These are phyloP conservation scores for Nyctibius grandis DNA, from an alignment of 2,797 vertebrate species.

Conservation along the genomic window DNA sequence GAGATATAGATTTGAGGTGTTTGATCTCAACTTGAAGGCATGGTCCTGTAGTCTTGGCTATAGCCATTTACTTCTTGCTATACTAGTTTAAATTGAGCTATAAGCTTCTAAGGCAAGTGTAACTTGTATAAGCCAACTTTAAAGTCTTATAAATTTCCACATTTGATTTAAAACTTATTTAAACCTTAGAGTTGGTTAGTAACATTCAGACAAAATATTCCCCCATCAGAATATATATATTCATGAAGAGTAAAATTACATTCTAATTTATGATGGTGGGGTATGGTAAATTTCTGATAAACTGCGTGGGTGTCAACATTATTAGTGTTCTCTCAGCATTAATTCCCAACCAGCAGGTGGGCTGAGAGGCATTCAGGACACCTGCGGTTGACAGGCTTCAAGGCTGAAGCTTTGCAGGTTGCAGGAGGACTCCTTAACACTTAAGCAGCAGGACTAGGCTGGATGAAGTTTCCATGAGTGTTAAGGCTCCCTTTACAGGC, in stretches of 20 bases:
- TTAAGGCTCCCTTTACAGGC: neutral
- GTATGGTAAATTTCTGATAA: neutral
- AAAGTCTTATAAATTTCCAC: neutral
- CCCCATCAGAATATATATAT: neutral
- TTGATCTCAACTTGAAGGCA: neutral
- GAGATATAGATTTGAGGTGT: neutral
- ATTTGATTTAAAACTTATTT: neutral
- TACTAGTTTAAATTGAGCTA: neutral
- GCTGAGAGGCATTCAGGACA: neutral
- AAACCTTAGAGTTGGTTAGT: neutral
- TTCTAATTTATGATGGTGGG: neutral
- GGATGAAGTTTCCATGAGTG: neutral
- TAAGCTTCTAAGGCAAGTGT: neutral
- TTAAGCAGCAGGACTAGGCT: neutral
- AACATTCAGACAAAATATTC: neutral
- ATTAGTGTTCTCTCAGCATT: neutral
- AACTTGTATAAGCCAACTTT: neutral
- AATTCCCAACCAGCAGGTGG: neutral
- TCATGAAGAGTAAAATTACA: neutral
- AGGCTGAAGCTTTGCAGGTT: neutral
- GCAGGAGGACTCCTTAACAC: neutral
- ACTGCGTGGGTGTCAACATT: neutral
- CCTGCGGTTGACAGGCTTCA: neutral
- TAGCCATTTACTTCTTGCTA: neutral
- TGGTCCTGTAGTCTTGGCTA: neutral